phyloP scores from a whole-genome alignment of 2,888 invertebrate genomes.

The Nomada flava region DNA sequence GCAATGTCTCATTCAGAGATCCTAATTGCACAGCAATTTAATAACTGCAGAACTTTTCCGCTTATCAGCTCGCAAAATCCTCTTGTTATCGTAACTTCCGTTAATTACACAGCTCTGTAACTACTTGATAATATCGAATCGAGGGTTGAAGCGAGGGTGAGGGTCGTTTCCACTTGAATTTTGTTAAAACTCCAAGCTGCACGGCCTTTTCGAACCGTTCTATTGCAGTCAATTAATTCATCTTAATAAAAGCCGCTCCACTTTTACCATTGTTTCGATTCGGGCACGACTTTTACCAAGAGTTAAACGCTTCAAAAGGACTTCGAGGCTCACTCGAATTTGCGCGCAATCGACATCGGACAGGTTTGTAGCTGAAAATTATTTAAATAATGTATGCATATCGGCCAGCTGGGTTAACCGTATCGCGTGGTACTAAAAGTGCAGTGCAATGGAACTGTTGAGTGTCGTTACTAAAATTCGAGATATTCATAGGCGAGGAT shows the following conservation, averaged over 20 bases:
- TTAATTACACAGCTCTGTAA: constrained; percentile 43
- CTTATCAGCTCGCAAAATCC: constrained; percentile 38
- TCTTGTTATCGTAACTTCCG: constrained; percentile 49
- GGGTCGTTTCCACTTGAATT: constrained; percentile 39
- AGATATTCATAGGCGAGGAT: constrained; percentile 11
- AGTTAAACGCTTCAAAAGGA: constrained; percentile 10
- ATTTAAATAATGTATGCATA: constrained; percentile 22
- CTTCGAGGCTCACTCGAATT: not conserved
- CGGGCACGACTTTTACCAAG: not conserved
- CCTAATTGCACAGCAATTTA: constrained; percentile 26
- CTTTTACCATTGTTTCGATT: not conserved
- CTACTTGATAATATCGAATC: constrained; percentile 53
- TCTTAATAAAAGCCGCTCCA: constrained; percentile 17
- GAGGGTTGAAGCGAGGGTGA: not conserved
- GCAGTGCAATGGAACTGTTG: not conserved
- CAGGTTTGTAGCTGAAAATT: constrained; percentile 12
- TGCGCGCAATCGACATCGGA: constrained; percentile 3
- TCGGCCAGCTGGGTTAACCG: not conserved
- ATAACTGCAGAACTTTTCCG: constrained; percentile 42
- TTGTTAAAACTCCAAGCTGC: constrained; percentile 24
- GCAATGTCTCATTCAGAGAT: constrained; percentile 17
- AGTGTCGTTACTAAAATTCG: constrained; percentile 11
- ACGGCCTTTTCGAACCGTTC: constrained; percentile 20
- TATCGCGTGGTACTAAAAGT: not conserved
- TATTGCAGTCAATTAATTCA: constrained; percentile 41